Percentiles rank a stretch among this genome's conserved stretches.
Conservation (phyloP, 2,113 vertebrate genomes). For the Nicator chloris region DNA sequence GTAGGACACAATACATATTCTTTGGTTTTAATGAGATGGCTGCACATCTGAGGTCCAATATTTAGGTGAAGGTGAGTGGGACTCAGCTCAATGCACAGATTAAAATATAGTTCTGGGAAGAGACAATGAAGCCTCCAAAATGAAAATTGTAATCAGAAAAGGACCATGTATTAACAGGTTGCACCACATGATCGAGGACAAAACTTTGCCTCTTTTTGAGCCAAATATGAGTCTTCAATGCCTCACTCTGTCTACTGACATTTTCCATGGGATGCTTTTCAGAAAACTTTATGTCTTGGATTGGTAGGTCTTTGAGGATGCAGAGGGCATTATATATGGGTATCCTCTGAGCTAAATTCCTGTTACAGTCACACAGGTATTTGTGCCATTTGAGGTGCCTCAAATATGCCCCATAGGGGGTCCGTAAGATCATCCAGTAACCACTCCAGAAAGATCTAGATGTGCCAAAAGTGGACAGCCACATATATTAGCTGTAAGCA, state of each 20-base stretch:
- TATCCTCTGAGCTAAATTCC: background rate
- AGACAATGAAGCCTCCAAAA: background rate
- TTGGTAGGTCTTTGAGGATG: background rate
- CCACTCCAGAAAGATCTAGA: background rate
- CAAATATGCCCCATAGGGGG: too few species aligned
- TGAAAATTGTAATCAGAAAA: slow-evolving; percentile 5
- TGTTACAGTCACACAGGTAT: background rate
- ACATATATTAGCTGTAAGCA: background rate
- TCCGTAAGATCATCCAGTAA: background rate
- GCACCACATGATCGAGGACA: background rate
- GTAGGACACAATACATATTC: background rate
- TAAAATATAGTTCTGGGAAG: background rate
- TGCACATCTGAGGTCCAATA: background rate
- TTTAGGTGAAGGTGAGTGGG: background rate
- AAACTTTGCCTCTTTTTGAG: background rate
- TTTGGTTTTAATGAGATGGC: slow-evolving; percentile 22
- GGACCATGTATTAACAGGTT: background rate
- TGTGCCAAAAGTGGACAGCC: background rate
- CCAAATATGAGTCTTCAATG: background rate
- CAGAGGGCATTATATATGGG: background rate
- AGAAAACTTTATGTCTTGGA: background rate
- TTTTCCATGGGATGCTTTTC: background rate
- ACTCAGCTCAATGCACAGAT: background rate
- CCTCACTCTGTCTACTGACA: background rate
- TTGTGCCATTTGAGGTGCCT: background rate